These are phyloP conservation scores for Benitochromis conjunctus DNA, from an alignment of 2,113 vertebrate species.

Conservation along the genomic window DNA sequence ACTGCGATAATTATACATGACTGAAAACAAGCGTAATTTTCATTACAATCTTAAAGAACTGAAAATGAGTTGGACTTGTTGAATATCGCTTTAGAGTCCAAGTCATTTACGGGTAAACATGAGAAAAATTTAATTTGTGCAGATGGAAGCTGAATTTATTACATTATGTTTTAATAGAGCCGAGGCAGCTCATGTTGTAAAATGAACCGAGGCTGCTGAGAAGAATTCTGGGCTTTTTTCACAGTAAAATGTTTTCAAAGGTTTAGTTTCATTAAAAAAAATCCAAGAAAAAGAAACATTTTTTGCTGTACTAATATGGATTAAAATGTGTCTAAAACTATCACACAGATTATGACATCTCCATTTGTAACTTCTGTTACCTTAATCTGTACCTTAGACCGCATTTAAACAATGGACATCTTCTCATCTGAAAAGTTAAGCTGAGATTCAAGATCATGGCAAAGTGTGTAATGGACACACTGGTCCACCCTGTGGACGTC, in stretches of 20 bases:
- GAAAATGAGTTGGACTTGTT: not conserved
- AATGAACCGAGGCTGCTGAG: not conserved
- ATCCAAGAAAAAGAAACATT: rapidly evolving
- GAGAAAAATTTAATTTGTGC: not conserved
- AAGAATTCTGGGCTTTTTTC: not conserved
- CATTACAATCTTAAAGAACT: not conserved
- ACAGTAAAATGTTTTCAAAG: not conserved
- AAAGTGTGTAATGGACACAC: not conserved
- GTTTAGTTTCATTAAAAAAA: not conserved
- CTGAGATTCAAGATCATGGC: not conserved
- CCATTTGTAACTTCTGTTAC: not conserved
- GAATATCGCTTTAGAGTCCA: not conserved
- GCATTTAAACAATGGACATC: rapidly evolving
- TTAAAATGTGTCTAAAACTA: not conserved
- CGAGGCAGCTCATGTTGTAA: not conserved
- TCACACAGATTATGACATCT: not conserved
- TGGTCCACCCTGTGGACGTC: not conserved
- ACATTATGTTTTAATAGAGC: not conserved
- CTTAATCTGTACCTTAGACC: rapidly evolving
- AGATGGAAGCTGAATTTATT: not conserved
- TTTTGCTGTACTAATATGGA: not conserved
- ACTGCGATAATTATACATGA: conserved; percentile 12
- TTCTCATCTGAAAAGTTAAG: not conserved
- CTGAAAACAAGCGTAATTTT: not conserved
- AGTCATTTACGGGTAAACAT: not conserved